A percentile compares a stretch with the other conserved stretches of the same genome.
phyloP scores from a whole-genome alignment of 2,113 vertebrate species.

The Platycercus adscitus region DNA sequence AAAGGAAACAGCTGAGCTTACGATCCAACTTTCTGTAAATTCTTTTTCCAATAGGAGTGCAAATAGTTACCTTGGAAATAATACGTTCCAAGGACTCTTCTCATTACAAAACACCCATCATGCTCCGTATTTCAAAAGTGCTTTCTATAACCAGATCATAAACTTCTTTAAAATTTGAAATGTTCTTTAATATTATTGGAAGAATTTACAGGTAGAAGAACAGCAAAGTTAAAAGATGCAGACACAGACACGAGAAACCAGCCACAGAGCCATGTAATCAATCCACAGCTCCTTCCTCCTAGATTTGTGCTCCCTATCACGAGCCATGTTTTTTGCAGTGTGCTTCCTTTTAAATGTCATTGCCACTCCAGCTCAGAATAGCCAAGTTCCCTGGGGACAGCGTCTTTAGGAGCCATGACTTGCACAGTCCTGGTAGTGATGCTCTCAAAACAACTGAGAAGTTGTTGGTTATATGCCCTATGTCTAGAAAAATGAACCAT shows the following conservation, averaged over 20 bases:
- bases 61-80: not conserved
- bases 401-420: not conserved
- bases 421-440: not conserved
- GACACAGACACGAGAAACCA: not conserved
- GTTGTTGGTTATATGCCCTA: not conserved
- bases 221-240: not conserved
- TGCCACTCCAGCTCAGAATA: not conserved
- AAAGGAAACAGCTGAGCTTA: not conserved
- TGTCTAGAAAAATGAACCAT: not conserved
- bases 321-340: not conserved
- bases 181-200: not conserved
- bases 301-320: not conserved
- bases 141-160: not conserved
- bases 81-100: not conserved
- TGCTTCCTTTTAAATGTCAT: not conserved
- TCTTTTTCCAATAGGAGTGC: not conserved
- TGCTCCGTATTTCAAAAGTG: rapidly evolving
- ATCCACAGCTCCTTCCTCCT: not conserved
- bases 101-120: not conserved
- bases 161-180: not conserved
- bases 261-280: not conserved
- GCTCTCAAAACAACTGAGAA: not conserved
- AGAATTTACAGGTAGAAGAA: not conserved
- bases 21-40: not conserved
- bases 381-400: not conserved